These are phyloP conservation scores for Ramazzottius varieornatus DNA, from an alignment of 2,888 invertebrate genomes.

Conservation along the genomic window DNA sequence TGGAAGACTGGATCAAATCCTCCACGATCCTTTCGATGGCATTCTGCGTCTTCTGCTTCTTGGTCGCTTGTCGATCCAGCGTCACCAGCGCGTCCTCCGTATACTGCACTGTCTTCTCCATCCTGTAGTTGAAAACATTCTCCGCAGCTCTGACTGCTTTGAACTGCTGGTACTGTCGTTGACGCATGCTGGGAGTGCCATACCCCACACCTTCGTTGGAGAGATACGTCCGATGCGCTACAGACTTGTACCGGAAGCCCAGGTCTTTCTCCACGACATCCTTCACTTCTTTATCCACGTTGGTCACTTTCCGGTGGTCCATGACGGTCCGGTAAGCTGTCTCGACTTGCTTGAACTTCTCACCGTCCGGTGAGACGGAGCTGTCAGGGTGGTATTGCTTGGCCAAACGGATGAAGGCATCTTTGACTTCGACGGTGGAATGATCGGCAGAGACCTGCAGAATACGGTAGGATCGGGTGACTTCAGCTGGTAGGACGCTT, in stretches of 20 bases:
- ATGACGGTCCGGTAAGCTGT: background rate
- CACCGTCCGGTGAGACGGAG: background rate
- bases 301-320: background rate
- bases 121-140: constrained; percentile 33
- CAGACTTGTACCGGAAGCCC: constrained; percentile 42
- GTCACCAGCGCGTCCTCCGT: constrained; percentile 33
- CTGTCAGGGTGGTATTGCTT: background rate
- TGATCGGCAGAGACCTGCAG: too few species aligned
- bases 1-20: constrained; percentile 67
- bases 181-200: constrained; percentile 48
- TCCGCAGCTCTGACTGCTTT: constrained; percentile 41
- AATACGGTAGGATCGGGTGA: too few species aligned
- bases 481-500: too few species aligned
- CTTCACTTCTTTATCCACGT: background rate
- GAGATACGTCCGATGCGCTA: constrained; percentile 61
- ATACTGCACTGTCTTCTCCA: constrained; percentile 22
- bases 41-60: constrained; percentile 16
- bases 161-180: constrained; percentile 44
- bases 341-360: background rate
- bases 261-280: background rate
- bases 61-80: background rate
- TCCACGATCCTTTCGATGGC: constrained; percentile 66
- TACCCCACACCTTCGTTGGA: constrained; percentile 48
- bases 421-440: too few species aligned
- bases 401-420: background rate